Percentiles rank a stretch among this genome's conserved stretches.
Evolutionary conservation across 1,140 invertebrate genomes (phyloP).

Genomic region (Hypothenemus hampei): DNA sequence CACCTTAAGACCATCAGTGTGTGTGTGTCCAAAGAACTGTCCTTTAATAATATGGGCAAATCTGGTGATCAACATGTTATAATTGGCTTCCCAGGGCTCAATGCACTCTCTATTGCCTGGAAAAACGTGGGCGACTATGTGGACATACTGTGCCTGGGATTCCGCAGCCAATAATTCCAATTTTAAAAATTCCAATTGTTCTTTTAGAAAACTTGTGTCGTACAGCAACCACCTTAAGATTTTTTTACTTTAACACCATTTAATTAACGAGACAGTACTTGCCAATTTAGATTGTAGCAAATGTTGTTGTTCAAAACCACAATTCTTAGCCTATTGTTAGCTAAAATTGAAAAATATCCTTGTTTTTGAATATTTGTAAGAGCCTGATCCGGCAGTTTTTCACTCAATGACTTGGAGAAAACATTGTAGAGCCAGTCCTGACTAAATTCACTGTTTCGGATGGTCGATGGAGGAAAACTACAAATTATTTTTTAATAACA

Average conservation of each 20-base stretch:
- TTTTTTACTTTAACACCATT: neutral
- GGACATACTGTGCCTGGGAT: slow-evolving; percentile 63
- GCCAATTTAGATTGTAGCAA: slow-evolving; percentile 70
- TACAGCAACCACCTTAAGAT: slow-evolving; percentile 55
- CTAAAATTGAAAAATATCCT: slow-evolving; percentile 66
- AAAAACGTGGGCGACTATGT: slow-evolving; percentile 78
- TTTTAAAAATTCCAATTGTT: slow-evolving; percentile 71
- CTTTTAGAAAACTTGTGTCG: slow-evolving; percentile 55
- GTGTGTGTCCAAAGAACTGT: slow-evolving; percentile 78
- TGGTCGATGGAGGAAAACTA: slow-evolving; percentile 15
- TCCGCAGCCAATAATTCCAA: slow-evolving; percentile 65
- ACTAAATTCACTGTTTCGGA: slow-evolving; percentile 11
- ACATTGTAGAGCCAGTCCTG: slow-evolving; percentile 62
- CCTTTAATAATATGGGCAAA: slow-evolving; percentile 57
- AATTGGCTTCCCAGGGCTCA: slow-evolving; percentile 61
- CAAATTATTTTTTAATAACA: slow-evolving; percentile 3
- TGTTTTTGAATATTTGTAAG: slow-evolving; percentile 56
- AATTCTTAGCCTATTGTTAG: slow-evolving; percentile 60
- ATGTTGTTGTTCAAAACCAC: slow-evolving; percentile 71
- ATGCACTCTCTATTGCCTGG: slow-evolving; percentile 65
- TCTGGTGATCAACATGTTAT: slow-evolving; percentile 53
- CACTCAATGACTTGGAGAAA: slow-evolving; percentile 55
- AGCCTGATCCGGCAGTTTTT: slow-evolving; percentile 59
- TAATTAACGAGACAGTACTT: slow-evolving; percentile 35
- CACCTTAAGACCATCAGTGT: slow-evolving; percentile 68